Base-by-base conservation (phyloP, 1,140 invertebrate species). In the Aleiodes sp. region DNA sequence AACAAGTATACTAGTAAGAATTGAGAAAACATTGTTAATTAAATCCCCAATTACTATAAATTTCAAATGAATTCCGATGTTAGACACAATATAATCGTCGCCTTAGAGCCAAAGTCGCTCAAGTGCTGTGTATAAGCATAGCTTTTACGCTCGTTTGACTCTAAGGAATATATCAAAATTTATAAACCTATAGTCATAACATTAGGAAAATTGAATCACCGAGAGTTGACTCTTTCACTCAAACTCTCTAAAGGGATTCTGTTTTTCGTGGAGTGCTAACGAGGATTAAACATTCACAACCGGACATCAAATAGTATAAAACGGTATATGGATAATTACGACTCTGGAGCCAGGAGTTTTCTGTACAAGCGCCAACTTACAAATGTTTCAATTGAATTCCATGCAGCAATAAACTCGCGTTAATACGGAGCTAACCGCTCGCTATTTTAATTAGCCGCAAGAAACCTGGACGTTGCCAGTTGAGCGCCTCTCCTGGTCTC, bases 391-490 rank as follows among this genome's bases (percentile, higher is more conserved):
- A 80, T 72, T 80, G 77, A 82, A 82, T 82, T 79, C 78, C 79
- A 70, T 66, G 65, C 68, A 66, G 79, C 78, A 83, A 81, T 81
- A 81, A 83, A 83, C 73, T 72, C 75, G 72, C 78, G 78, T 82
- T 83, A 80, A 83, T 83, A 78, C 78, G 71, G 75, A 68, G 73
- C 79, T 79, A 82, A 82, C 76, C 75, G 41, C 46, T 80, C 76
- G 81, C 80, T 81, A 82, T 82, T 84, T 84, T 84, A 84, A 84
- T 84, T 83, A 84, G 83, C 80, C 75, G 76, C 74, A 74, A 71
- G 57, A 59, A 35, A 31, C 70, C 46, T 61, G 72, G 35, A 28
- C 19, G n/a, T 16, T 35, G 16, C 57, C 31, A 60, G 26, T 60
- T 60, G 57, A 33, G 57, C 28, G n/a, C 10, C 52, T 7, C 57